Base-by-base conservation (phyloP, 2,888 invertebrate genomes). In the Dryadula phaetusa region DNA sequence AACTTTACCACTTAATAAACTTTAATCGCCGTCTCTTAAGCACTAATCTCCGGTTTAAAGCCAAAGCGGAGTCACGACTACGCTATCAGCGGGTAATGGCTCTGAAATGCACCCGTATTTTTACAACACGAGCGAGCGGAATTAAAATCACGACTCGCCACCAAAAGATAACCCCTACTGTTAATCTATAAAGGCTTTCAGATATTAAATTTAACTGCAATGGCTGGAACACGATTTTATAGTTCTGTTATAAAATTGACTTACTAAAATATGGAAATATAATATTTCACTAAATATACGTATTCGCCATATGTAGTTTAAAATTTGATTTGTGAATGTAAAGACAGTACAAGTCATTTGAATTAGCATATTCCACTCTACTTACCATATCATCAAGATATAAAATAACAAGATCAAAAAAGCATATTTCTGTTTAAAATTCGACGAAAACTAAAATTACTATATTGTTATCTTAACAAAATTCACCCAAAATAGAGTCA, bases 121-220 rank as follows among this genome's bases (percentile, higher is more conserved):
- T 78, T 77, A 75, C 72, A 71, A 70, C 69, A 71, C 65, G 66
- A 66, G 67, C 66, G 64, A 28, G 60, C 70, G 63, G 75, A 76
- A 80, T 82, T 75, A 68, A 74, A 71, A 75, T 72, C 73, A 74
- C 74, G 73, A 74, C 68, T 72, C 52, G 47, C 64, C 64, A 60
- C 67, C 60, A 53, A 66, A 69, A 66, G 56, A 58, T 64, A 70
- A 69, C 64, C 67, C 47, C 56, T 40, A 20, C 66, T 60, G 52
- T 25, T 69, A 65, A 64, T 61, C 63, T 37, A 54, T 64, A 25
- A 62, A 58, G 42, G 47, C 52, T 54, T 60, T 49, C 20, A 44
- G 60, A 61, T 63, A 56, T 56, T 56, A 56, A 56, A 56, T 56
- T 56, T 54, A 46, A 37, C 46, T 32, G 28, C 18, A 44, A 60